These are phyloP conservation scores for Eupithecia exiguata DNA, from an alignment of 2,888 invertebrate species.

Conservation along the genomic window DNA sequence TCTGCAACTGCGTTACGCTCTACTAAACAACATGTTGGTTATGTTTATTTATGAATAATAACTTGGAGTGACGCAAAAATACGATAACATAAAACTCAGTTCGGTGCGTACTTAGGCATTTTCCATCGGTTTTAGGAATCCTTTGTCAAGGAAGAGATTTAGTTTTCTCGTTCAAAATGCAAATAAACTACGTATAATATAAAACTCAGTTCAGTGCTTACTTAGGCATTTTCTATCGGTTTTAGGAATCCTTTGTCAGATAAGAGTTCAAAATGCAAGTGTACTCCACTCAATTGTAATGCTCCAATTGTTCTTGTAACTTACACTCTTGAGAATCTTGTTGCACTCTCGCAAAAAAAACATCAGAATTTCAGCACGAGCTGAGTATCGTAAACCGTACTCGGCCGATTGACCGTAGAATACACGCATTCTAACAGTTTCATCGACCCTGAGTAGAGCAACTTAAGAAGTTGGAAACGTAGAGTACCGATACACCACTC, in stretches of 20 bases:
- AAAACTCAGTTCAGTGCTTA: background rate
- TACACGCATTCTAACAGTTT: background rate
- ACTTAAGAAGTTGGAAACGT: background rate
- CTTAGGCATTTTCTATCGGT: background rate
- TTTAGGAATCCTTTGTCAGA: background rate
- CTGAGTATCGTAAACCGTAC: background rate
- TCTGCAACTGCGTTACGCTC: slow-evolving; percentile 27
- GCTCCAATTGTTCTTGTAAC: background rate
- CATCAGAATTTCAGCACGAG: background rate
- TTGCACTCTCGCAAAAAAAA: background rate
- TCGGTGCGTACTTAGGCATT: background rate
- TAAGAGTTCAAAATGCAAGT: background rate
- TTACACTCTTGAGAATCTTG: too few species aligned
- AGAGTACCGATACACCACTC: slow-evolving; percentile 37
- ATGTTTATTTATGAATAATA: slow-evolving; percentile 12
- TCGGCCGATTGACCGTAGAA: slow-evolving; percentile 1
- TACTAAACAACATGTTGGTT: slow-evolving; percentile 12
- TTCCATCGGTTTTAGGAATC: background rate
- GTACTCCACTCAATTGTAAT: background rate
- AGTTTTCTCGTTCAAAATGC: background rate
- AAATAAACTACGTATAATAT: background rate
- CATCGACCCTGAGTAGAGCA: slow-evolving; percentile 4
- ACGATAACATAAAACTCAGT: background rate
- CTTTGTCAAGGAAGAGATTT: background rate
- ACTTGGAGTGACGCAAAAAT: slow-evolving; percentile 1